Base-by-base conservation (phyloP, 1,140 invertebrate species). In the Argopecten irradians region DNA sequence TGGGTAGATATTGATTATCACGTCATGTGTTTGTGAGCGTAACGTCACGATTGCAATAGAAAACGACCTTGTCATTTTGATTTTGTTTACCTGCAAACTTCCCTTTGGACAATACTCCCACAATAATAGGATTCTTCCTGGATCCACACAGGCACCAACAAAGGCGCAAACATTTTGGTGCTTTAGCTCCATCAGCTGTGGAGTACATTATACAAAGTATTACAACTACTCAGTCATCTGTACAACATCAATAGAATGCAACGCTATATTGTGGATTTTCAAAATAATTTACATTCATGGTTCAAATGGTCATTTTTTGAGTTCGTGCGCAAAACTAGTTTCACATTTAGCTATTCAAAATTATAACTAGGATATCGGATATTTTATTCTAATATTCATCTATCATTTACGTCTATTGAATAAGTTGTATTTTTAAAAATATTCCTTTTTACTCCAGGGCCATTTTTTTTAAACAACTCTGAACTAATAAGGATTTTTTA, bases 41-140 rank as follows among this genome's bases (percentile, higher is more conserved):
- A n/a, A n/a, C n/a, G n/a, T n/a, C n/a, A n/a, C n/a, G n/a, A n/a
- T n/a, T n/a, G n/a, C n/a, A n/a, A n/a, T n/a, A n/a, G n/a, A 32
- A 43, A 41, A 36, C 13, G n/a, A 55, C 46, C n/a, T n/a, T 55
- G 46, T 14, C n/a, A 55, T 55, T 14, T 55, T 55, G 13, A 55
- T 13, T 55, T 55, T 22, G 84, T 88, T n/a, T 71, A 93, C 93
- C 91, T 93, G 97, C 19, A 99, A 96, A 86, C 98, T 99, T 84
- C 99, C 99, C 95, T 98, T 98, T 0, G 98, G 97, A 94, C 98
- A 99, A 93, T 98, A 99, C 95, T 99, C 98, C 8, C 97, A 99
- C 0, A 99, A 95, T 0, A 99, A 95, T 89, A 97, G 98, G 39
- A 95, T 93, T 22, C 93, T 86, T 33, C 94, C 93, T 2, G 97